A percentile compares a stretch with the other conserved stretches of the same genome.
These are phyloP conservation scores for Tinamus major DNA, from an alignment of 2,797 vertebrate genomes.

Conservation along the genomic window DNA sequence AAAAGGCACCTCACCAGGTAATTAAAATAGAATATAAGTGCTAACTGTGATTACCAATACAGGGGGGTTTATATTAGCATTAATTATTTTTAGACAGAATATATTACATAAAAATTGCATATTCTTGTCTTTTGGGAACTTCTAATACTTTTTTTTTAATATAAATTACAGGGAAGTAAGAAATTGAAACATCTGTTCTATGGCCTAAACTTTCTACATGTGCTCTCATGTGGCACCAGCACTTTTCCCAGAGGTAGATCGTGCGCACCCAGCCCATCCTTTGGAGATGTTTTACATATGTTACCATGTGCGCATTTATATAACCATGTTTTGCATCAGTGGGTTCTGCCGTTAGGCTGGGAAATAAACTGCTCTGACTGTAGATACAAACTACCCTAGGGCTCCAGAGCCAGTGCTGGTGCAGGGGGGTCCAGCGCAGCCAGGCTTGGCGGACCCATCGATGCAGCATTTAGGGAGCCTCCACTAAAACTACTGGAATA, in stretches of 20 bases:
- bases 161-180: not conserved
- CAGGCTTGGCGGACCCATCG: conserved; percentile 26
- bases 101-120: not conserved
- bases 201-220: not conserved
- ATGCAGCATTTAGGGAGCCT: conserved; percentile 38
- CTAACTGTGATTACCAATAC: not conserved
- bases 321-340: conserved; percentile 42
- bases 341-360: conserved; percentile 37
- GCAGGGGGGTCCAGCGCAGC: conserved; percentile 13
- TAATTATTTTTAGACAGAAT: not conserved
- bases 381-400: conserved; percentile 27
- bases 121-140: not conserved
- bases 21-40: not conserved
- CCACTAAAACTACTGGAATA: conserved; percentile 32
- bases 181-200: conserved; percentile 26
- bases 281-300: conserved; percentile 52
- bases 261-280: conserved; percentile 36
- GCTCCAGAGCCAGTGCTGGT: conserved; percentile 13
- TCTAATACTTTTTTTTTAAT: not conserved
- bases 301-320: conserved; percentile 38
- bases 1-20: not conserved
- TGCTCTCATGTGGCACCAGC: conserved; percentile 24
- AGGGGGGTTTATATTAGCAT: not conserved
- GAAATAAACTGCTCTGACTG: conserved; percentile 43
- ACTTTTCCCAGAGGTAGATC: conserved; percentile 41